Conservation (phyloP, 2,113 vertebrate genomes). For the Amazona guildingii region DNA sequence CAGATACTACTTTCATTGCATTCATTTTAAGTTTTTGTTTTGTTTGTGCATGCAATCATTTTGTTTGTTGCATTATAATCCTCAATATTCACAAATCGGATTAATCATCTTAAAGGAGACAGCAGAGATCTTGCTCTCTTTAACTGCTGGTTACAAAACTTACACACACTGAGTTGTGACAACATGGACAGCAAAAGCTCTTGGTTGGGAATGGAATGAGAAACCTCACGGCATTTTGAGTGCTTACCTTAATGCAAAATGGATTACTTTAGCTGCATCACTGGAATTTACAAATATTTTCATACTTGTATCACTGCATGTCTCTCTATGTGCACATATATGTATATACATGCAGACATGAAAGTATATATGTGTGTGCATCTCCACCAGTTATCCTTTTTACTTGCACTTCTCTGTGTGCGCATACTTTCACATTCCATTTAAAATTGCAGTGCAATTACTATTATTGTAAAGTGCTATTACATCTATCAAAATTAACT, state of each 20-base stretch:
- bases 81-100: neutral
- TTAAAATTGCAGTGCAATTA: neutral
- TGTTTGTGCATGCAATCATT: neutral
- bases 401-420: neutral
- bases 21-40: neutral
- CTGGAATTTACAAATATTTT: neutral
- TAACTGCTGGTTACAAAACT: neutral
- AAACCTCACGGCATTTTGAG: neutral
- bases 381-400: neutral
- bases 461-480: neutral
- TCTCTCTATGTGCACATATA: neutral
- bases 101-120: neutral
- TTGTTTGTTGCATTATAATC: neutral
- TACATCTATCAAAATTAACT: conserved; percentile 19
- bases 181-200: neutral
- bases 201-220: neutral
- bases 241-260: neutral
- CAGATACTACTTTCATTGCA: neutral
- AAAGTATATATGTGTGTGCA: rapidly evolving
- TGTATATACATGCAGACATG: too few species aligned
- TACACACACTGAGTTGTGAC: neutral
- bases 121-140: neutral
- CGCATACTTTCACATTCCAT: neutral
- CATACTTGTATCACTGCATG: neutral
- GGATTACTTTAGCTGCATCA: neutral